Evolutionary conservation across 2,113 vertebrate species (phyloP), one percentile per base, ranked within the genome.

Genomic region (Dromiciops gliroides): DNA sequence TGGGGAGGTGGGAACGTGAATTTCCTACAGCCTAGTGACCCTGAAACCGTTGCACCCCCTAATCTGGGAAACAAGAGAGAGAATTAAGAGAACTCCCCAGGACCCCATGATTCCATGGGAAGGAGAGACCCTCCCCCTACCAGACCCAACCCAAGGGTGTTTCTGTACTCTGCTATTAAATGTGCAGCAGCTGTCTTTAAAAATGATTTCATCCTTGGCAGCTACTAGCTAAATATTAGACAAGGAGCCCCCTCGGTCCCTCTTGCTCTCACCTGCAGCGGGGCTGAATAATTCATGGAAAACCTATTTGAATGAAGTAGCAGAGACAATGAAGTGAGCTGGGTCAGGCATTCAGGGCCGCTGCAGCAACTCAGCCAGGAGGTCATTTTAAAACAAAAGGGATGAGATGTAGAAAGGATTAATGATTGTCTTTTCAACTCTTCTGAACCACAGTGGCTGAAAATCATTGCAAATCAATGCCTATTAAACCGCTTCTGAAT

Each of bases 401-500:
- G 50, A 94, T 56, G 97, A 96, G 96, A 96, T 90, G 47, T 51
- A 96, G 51, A 91, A 96, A 97, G 97, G 98, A 98, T 97, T 98
- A 92, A 97, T 98, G 97, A 98, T 93, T 95, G 96, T 95, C 90
- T 89, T 95, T 96, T 96, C 95, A 37, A 96, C 95, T 96, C 92
- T 93, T 95, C 95, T 83, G 96, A 96, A 98, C 97, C 93, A 96
- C 67, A 91, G 92, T 9, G 19, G 97, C 96, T 97, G 96, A 97
- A 98, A 98, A 97, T 97, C 97, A 92, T 91, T 95, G 95, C 24
- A 93, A 97, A 98, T 97, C 96, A 48, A 97, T 97, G 97, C 60
- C 90, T 97, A 97, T 97, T 98, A 98, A 97, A 96, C 95, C 90
- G 97, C 91, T 96, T 96, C 94, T 89, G 94, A 90, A 89, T 94